Percentiles rank a stretch among this genome's conserved stretches.
Conservation (phyloP, 2,888 invertebrate genomes). For the Phalera bucephala region DNA sequence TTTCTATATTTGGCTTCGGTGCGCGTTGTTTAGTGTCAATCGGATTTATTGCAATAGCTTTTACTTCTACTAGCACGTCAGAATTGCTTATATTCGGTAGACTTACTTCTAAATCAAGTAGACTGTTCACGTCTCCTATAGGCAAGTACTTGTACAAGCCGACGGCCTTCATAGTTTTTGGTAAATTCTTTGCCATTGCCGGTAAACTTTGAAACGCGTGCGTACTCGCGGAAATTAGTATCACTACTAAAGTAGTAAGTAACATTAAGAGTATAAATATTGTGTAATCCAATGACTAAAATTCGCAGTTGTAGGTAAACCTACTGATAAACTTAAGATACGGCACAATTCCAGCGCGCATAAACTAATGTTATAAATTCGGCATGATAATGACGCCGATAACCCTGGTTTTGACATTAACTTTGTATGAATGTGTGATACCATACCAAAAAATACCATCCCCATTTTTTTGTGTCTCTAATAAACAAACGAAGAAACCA, state of each 20-base stretch:
- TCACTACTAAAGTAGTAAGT: conserved; percentile 13
- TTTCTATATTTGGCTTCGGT: conserved; percentile 57
- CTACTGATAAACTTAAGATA: too few species aligned
- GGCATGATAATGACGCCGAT: too few species aligned
- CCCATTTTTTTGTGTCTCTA: too few species aligned
- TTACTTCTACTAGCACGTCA: conserved; percentile 68
- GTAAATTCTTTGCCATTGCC: conserved; percentile 40
- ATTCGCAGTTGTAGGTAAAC: too few species aligned
- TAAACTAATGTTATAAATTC: too few species aligned
- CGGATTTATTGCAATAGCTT: conserved; percentile 67
- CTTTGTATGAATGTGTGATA: too few species aligned
- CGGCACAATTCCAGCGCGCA: too few species aligned
- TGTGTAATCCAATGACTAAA: too few species aligned
- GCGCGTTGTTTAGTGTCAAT: conserved; percentile 67
- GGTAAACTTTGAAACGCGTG: conserved; percentile 8
- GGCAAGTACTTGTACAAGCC: conserved; percentile 71
- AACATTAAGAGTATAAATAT: too few species aligned
- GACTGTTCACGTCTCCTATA: conserved; percentile 56
- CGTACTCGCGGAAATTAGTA: conserved; percentile 5
- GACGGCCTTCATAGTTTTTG: conserved; percentile 69
- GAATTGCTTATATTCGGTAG: conserved; percentile 48
- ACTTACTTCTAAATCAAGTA: conserved; percentile 61
- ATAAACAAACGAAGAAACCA: too few species aligned
- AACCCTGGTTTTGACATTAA: too few species aligned
- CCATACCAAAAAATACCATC: too few species aligned